Percentiles rank a stretch among this genome's conserved stretches.
Evolutionary conservation across 2,888 invertebrate species (phyloP).

Genomic region (Eupithecia tripunctaria): DNA sequence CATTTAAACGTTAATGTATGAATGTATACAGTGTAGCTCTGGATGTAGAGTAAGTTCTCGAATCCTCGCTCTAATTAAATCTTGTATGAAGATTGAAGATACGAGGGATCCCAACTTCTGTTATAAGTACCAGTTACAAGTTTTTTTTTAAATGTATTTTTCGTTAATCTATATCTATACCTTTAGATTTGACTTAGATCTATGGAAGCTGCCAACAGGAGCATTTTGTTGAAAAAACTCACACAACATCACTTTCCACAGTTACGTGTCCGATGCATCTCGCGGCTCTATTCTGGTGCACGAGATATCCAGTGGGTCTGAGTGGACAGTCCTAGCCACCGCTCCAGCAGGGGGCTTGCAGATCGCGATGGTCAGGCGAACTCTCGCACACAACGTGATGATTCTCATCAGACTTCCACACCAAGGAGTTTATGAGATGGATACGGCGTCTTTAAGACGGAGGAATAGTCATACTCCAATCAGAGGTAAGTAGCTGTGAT

Average conservation of each 20-base stretch:
- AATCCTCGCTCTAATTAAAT: too few relatives aligned
- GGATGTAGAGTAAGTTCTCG: too few relatives aligned
- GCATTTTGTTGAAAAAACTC: background rate
- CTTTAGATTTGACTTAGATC: background rate
- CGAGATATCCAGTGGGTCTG: constrained; percentile 85
- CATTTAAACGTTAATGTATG: too few relatives aligned
- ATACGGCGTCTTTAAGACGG: constrained; percentile 85
- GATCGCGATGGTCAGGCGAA: constrained; percentile 85
- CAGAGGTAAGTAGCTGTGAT: constrained; percentile 50
- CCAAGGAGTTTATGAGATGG: constrained; percentile 86
- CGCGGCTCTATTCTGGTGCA: constrained; percentile 88
- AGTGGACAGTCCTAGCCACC: constrained; percentile 86
- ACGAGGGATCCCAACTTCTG: too few relatives aligned
- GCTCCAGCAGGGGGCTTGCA: constrained; percentile 87
- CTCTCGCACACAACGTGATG: constrained; percentile 84
- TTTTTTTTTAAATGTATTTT: too few relatives aligned
- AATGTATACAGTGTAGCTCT: too few relatives aligned
- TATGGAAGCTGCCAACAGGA: background rate
- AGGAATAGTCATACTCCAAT: constrained; percentile 82
- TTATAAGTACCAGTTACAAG: too few relatives aligned
- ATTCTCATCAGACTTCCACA: constrained; percentile 87
- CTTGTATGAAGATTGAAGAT: too few relatives aligned
- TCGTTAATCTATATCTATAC: too few relatives aligned
- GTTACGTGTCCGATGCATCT: constrained; percentile 88
- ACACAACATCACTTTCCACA: constrained; percentile 37